A percentile compares a stretch with the other conserved stretches of the same genome.
Conservation (phyloP, 2,888 invertebrate genomes). For the Hirudinaria manillensis region DNA sequence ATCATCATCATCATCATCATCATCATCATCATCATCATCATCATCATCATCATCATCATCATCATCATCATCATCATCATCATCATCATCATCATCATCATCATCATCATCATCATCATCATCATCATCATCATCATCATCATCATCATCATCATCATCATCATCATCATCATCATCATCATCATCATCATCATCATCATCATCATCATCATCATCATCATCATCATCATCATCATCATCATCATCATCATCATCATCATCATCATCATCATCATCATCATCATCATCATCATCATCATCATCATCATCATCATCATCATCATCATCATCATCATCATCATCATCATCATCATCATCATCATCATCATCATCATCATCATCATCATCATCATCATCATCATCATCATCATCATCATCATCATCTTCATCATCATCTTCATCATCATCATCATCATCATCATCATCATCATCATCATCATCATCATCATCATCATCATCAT, state of each 20-base stretch:
- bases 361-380: conserved; percentile 4
- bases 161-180: not conserved
- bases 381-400: conserved; percentile 3
- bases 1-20: not conserved
- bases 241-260: not conserved
- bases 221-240: not conserved
- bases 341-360: not conserved
- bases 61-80: not conserved
- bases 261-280: not conserved
- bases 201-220: not conserved
- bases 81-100: not conserved
- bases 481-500: conserved; percentile 7
- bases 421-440: not conserved
- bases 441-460: conserved; percentile 7
- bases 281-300: not conserved
- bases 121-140: not conserved
- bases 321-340: conserved; percentile 1
- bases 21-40: not conserved
- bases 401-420: conserved; percentile 1
- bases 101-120: not conserved
- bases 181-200: not conserved
- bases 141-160: not conserved
- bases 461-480: conserved; percentile 7
- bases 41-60: not conserved
- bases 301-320: conserved; percentile 1